Percentiles rank a stretch among this genome's conserved stretches.
Conservation (phyloP, 2,113 vertebrate species). For the Equus przewalskii region DNA sequence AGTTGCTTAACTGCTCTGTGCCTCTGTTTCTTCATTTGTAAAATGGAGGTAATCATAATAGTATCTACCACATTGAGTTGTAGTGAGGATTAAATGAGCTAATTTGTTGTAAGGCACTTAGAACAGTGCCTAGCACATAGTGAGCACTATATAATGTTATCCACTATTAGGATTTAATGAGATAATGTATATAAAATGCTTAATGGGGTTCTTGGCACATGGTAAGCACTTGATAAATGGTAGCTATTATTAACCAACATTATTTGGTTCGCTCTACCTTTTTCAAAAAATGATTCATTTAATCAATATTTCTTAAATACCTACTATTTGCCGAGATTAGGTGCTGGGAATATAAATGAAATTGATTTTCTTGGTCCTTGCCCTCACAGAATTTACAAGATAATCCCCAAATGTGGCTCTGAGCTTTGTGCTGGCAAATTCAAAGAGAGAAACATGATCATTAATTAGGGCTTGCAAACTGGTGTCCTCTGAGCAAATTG, state of each 20-base stretch:
- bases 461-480: neutral
- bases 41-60: neutral
- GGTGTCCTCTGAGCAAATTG: neutral
- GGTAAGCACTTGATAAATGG: neutral
- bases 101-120: neutral
- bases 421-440: neutral
- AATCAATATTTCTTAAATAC: neutral
- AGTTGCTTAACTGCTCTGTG: neutral
- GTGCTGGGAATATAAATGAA: neutral
- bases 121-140: neutral
- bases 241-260: neutral
- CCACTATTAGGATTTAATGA: neutral
- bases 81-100: neutral
- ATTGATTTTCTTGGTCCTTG: neutral
- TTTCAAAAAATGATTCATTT: neutral
- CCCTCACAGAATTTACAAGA: neutral
- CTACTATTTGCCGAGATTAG: neutral
- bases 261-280: neutral
- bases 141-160: neutral
- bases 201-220: neutral
- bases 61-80: neutral
- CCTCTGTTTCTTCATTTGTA: neutral
- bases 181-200: neutral
- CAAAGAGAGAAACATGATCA: neutral
- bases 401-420: neutral